phyloP scores from a whole-genome alignment of 2,888 invertebrate genomes.

The Ferdinandea cuprea region DNA sequence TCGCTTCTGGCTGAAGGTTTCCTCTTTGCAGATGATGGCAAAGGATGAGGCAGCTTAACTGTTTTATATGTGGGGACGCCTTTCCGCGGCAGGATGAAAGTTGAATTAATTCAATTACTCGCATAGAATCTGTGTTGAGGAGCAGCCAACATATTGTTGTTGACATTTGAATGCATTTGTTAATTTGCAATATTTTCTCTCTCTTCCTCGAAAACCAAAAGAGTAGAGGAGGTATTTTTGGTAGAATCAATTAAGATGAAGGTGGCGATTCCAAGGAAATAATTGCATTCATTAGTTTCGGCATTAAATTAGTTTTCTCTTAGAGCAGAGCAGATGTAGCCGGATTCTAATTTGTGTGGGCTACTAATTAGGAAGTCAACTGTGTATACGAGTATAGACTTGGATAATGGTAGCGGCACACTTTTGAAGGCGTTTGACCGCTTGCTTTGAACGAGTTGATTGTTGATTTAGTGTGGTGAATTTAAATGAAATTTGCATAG shows the following conservation, averaged over 20 bases:
- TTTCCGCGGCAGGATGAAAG: conserved; percentile 14
- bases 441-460: background rate
- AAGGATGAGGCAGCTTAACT: background rate
- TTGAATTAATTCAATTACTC: conserved; percentile 71
- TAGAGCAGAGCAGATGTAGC: background rate
- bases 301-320: conserved; percentile 46
- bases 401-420: background rate
- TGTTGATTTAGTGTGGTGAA: no score
- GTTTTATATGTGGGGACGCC: conserved; percentile 12
- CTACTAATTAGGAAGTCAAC: background rate
- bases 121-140: conserved; percentile 7
- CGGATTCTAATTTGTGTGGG: background rate
- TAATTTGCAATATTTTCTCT: conserved; percentile 66
- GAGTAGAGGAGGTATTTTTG: conserved; percentile 27
- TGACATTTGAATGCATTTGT: conserved; percentile 64
- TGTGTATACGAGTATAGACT: no score
- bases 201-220: no score
- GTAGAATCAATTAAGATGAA: conserved; percentile 46
- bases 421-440: background rate
- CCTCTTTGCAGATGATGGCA: conserved; percentile 15
- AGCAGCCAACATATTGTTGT: conserved; percentile 39
- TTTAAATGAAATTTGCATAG: no score
- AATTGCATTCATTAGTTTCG: conserved; percentile 31
- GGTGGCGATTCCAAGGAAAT: conserved; percentile 20
- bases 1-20: background rate